These are phyloP conservation scores for Eciton burchellii DNA, from an alignment of 1,140 invertebrate species.

Conservation along the genomic window DNA sequence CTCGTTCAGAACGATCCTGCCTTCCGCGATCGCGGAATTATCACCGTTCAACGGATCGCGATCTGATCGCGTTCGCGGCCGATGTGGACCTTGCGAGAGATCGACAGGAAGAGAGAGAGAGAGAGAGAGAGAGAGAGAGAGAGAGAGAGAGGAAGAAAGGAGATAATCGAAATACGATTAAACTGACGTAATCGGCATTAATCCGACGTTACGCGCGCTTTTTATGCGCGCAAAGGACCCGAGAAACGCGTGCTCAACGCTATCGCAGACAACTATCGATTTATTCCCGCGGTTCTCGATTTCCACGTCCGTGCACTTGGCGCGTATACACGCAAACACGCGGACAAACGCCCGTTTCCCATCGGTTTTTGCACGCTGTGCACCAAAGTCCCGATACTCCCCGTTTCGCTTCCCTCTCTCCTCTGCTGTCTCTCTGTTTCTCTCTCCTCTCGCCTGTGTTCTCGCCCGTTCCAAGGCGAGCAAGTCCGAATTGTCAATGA, in stretches of 20 bases:
- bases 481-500: slow-evolving; percentile 65
- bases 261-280: slow-evolving; percentile 4
- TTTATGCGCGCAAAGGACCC: slow-evolving; percentile 9
- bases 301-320: slow-evolving; percentile 15
- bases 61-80: slow-evolving; percentile 40
- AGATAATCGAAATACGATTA: slow-evolving; percentile 41
- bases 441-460: too few relatives aligned
- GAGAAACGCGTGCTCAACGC: slow-evolving; percentile 1
- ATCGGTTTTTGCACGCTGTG: background rate
- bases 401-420: slow-evolving; percentile 11
- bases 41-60: slow-evolving; percentile 15
- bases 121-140: too few relatives aligned
- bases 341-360: background rate
- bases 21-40: slow-evolving; percentile 18
- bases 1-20: slow-evolving; percentile 61
- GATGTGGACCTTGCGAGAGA: too few relatives aligned
- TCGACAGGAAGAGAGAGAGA: too few relatives aligned
- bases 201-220: background rate
- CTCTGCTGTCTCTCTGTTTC: too few relatives aligned
- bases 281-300: slow-evolving; percentile 24
- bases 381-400: slow-evolving; percentile 10
- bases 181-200: slow-evolving; percentile 23
- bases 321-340: too few relatives aligned
- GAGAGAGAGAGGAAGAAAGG: too few relatives aligned
- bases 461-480: slow-evolving; percentile 26